Base-by-base conservation (phyloP, 1,140 invertebrate species). In the Trypoxylus dichotomus region DNA sequence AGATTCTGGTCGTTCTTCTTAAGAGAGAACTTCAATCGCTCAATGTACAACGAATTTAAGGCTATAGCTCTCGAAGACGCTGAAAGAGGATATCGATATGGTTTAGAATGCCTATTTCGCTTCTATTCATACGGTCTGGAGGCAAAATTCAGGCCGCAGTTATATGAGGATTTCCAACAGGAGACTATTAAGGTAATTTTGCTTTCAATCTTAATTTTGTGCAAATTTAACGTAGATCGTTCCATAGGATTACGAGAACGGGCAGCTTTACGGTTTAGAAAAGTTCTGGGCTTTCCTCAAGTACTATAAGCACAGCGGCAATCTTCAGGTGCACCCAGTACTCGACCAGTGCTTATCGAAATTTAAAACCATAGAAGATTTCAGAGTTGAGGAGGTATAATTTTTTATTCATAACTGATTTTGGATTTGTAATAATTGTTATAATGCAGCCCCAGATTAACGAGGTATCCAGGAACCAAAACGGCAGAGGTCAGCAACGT, bases 1-100 rank as follows among this genome's bases (percentile, higher is more conserved):
- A 90, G 98, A 78, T 99, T 99, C 89, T 99, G 98, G 98, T 99
- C 98, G 25, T 99, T 99, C 91, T 99, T 99, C 89, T 90, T 99
- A 60, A 89, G 98, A 75, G 97, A 99, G 85, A 97, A 99, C 87
- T 99, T 98, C 88, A 99, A 99, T 88, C 92, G 94, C 82, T 97
- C 94, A 81, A 99, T 99, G 98, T 99, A 99, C 86, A 93, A 95
- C 80, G 98, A 99, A 87, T 99, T 99, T 87, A 93, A 92, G 84
- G 90, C 89, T 63, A 85, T 98, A 74, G 97, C 98, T 6, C 90
- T 94, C 75, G 98, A 99, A 88, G 98, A 99, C 90, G 95, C 97
- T 0, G 89, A 89, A 37, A 92, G 91, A 79, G 97, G 97, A 0
- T 97, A 96, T 88, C 93, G 97, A 86, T 98, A 94, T 85, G 93